Evolutionary conservation across 1,140 invertebrate species (phyloP).

Genomic region (Ditylenchus dipsaci): DNA sequence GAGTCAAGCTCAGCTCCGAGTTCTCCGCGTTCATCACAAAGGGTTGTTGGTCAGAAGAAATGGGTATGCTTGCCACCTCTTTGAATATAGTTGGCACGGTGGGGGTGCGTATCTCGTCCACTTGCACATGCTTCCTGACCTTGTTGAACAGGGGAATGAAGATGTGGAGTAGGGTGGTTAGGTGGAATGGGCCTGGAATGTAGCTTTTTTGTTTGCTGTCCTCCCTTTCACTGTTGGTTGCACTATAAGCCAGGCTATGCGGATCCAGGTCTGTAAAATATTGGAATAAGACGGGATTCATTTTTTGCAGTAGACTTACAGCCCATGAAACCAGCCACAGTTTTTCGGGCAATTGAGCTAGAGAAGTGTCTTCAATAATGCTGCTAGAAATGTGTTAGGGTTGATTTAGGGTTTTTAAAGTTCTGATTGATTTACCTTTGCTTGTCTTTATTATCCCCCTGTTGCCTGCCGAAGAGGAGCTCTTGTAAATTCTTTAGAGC

Average conservation of each 20-base stretch:
- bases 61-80: slow-evolving; percentile 44
- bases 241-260: slow-evolving; percentile 37
- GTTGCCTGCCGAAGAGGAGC: slow-evolving; percentile 50
- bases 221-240: slow-evolving; percentile 7
- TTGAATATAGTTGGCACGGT: slow-evolving; percentile 35
- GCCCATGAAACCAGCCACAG: slow-evolving; percentile 49
- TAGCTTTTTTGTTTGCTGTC: slow-evolving; percentile 25
- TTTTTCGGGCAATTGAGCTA: slow-evolving; percentile 29
- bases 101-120: slow-evolving; percentile 36
- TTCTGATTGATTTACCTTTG: not conserved
- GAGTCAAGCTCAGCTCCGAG: slow-evolving; percentile 44
- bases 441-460: slow-evolving; percentile 6
- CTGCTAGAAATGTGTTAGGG: slow-evolving; percentile 8
- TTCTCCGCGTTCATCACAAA: slow-evolving; percentile 46
- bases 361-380: slow-evolving; percentile 17
- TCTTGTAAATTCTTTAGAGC: slow-evolving; percentile 61
- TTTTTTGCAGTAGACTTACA: not conserved
- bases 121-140: slow-evolving; percentile 37
- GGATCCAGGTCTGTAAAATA: slow-evolving; percentile 17
- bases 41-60: slow-evolving; percentile 45
- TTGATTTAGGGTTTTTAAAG: not conserved
- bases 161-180: slow-evolving; percentile 50
- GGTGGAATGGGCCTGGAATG: slow-evolving; percentile 51
- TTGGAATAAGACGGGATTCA: too few species aligned
- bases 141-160: slow-evolving; percentile 49